These are phyloP conservation scores for Eucera pruinosa DNA, from an alignment of 2,888 invertebrate genomes.

Conservation along the genomic window DNA sequence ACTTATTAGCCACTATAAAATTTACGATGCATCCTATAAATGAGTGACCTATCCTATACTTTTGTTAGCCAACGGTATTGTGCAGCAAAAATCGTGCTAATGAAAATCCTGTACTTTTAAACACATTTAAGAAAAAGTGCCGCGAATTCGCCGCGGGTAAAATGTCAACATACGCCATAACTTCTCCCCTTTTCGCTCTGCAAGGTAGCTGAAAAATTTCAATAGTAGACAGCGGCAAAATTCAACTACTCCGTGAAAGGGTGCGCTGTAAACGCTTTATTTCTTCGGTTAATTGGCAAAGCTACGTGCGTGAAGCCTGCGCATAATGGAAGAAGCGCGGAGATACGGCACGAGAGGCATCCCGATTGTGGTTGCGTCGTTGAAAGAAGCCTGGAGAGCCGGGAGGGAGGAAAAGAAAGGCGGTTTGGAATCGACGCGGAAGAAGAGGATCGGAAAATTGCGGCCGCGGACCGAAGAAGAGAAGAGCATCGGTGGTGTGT, in stretches of 20 bases:
- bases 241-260: slow-evolving; percentile 7
- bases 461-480: slow-evolving; percentile 28
- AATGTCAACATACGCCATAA: too few relatives aligned
- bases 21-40: too few relatives aligned
- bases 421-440: slow-evolving; percentile 42
- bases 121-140: too few relatives aligned
- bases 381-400: background rate
- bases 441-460: slow-evolving; percentile 62
- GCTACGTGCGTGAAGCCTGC: background rate
- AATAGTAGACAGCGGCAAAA: background rate
- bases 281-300: slow-evolving; percentile 15
- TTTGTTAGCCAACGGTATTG: too few relatives aligned
- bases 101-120: too few relatives aligned
- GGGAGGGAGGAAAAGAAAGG: slow-evolving; percentile 28
- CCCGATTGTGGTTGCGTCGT: slow-evolving; percentile 10
- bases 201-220: background rate
- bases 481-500: slow-evolving; percentile 1
- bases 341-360: background rate
- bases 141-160: too few relatives aligned
- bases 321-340: background rate
- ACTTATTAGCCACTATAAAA: too few relatives aligned
- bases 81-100: too few relatives aligned
- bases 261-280: background rate
- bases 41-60: too few relatives aligned
- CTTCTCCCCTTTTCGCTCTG: background rate